Percentiles rank a stretch among this genome's conserved stretches.
Conservation (phyloP, 2,888 invertebrate species). For the Dryadula phaetusa region DNA sequence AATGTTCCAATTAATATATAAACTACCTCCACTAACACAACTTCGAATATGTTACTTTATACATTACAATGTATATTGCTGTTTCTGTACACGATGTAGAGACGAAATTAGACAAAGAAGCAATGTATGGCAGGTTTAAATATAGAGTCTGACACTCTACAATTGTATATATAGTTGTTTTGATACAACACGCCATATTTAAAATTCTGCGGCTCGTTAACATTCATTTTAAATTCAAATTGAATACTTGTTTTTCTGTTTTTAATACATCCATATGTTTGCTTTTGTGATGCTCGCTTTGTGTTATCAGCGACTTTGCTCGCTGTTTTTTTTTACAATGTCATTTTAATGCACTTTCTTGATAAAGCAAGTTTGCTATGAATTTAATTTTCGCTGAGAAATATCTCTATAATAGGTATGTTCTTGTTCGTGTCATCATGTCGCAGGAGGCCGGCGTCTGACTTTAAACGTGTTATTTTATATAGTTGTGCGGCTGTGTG, state of each 20-base stretch:
- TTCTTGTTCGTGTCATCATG: too few species aligned
- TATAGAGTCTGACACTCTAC: background rate
- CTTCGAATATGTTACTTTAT: background rate
- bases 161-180: constrained; percentile 16
- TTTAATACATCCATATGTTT: constrained; percentile 26
- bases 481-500: too few species aligned
- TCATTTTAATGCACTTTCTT: too few species aligned
- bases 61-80: constrained; percentile 31
- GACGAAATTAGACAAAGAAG: background rate
- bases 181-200: constrained; percentile 39
- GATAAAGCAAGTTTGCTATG: too few species aligned
- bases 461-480: too few species aligned
- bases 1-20: constrained; percentile 62
- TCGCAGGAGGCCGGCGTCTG: too few species aligned
- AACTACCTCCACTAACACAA: constrained; percentile 3
- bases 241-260: constrained; percentile 35
- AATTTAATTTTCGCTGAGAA: too few species aligned
- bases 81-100: background rate
- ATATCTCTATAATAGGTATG: too few species aligned
- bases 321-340: background rate
- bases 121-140: constrained; percentile 1
- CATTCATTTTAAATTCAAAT: constrained; percentile 42
- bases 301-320: constrained; percentile 1
- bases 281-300: constrained; percentile 13
- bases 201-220: constrained; percentile 41